A percentile compares a stretch with the other conserved stretches of the same genome.
Conservation (phyloP, 2,113 vertebrate genomes). For the Callithrix jacchus region DNA sequence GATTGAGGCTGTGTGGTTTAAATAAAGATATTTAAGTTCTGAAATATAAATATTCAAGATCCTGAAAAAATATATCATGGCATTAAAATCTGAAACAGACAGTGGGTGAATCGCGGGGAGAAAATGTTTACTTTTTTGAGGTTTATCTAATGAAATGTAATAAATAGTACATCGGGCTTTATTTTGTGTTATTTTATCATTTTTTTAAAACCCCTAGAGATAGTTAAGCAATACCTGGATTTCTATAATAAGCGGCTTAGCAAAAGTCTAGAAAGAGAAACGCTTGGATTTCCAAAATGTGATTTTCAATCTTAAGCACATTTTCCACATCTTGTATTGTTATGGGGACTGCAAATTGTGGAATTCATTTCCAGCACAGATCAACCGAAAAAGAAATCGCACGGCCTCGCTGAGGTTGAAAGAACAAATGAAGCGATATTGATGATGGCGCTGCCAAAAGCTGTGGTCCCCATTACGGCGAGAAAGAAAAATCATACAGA, state of each 20-base stretch:
- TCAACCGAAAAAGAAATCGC: conserved; percentile 44
- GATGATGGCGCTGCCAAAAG: background rate
- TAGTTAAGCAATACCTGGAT: conserved; percentile 61
- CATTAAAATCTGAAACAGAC: conserved; percentile 71
- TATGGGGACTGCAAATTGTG: conserved; percentile 49
- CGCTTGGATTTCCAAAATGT: conserved; percentile 57
- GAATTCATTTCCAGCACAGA: conserved; percentile 67
- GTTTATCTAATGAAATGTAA: conserved; percentile 77
- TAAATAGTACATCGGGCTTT: conserved; percentile 67
- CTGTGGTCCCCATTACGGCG: background rate
- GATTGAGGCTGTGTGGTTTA: conserved; percentile 62
- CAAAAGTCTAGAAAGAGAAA: conserved; percentile 50
- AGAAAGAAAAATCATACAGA: background rate
- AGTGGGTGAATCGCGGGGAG: conserved; percentile 62
- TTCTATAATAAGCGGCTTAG: conserved; percentile 55
- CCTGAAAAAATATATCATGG: conserved; percentile 70
- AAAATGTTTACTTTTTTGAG: conserved; percentile 80
- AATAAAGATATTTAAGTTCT: conserved; percentile 75
- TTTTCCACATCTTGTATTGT: conserved; percentile 73
- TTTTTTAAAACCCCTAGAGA: conserved; percentile 36
- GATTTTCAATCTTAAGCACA: conserved; percentile 73
- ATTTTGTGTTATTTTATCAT: background rate
- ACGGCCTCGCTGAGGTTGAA: conserved; percentile 41
- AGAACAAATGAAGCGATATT: conserved; percentile 60
- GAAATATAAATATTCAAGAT: conserved; percentile 69